Conservation (phyloP, 2,797 vertebrate genomes). For the Sebastes nivosus region DNA sequence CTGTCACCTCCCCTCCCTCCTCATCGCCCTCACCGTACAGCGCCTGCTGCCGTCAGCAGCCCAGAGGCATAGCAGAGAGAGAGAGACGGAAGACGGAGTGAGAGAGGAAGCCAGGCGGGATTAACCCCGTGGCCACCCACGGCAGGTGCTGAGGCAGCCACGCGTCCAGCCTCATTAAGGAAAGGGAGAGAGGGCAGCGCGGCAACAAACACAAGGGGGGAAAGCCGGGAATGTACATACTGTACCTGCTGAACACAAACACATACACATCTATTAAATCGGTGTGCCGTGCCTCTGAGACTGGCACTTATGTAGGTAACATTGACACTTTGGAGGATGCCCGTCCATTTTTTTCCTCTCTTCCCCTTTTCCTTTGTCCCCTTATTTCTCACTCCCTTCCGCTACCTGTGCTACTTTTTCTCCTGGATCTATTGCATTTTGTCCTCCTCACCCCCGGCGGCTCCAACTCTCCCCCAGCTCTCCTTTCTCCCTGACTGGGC, state of each 20-base stretch:
- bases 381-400: not conserved
- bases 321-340: slow-evolving; percentile 34
- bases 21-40: slow-evolving; percentile 46
- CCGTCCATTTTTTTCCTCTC: not conserved
- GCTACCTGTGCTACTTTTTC: not conserved
- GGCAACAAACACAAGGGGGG: slow-evolving; percentile 73
- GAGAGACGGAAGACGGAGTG: slow-evolving; percentile 57
- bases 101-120: slow-evolving; percentile 69
- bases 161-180: slow-evolving; percentile 82
- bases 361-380: not conserved
- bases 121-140: slow-evolving; percentile 81
- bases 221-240: slow-evolving; percentile 43
- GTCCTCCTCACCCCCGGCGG: not conserved
- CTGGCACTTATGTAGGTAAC: slow-evolving; percentile 39
- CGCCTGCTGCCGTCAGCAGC: slow-evolving; percentile 80
- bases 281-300: slow-evolving; percentile 13
- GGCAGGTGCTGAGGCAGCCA: slow-evolving; percentile 80
- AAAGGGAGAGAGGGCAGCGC: slow-evolving; percentile 65
- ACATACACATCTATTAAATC: slow-evolving; percentile 43
- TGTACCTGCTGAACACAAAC: slow-evolving; percentile 58
- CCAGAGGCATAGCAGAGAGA: slow-evolving; percentile 69
- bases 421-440: not conserved
- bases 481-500: slow-evolving; percentile 10
- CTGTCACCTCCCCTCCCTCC: slow-evolving; percentile 78
- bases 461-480: not conserved